Percentiles rank a stretch among this genome's conserved stretches.
Conservation (phyloP, 2,888 invertebrate genomes). For the Nipponacmea schrenckii region DNA sequence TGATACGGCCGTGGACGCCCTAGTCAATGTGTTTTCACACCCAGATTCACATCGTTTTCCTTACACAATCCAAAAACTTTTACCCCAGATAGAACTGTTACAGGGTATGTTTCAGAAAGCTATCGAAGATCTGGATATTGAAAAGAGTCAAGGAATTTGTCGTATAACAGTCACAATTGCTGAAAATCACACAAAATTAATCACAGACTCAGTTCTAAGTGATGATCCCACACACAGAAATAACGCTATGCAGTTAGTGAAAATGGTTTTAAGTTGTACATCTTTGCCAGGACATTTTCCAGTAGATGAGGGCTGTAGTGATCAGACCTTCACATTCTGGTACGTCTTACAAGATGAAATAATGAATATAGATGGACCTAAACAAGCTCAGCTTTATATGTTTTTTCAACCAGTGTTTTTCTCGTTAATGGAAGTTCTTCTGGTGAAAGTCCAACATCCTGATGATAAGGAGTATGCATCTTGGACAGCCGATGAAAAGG, state of each 20-base stretch:
- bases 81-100: slow-evolving; percentile 74
- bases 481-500: slow-evolving; percentile 76
- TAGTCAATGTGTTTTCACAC: slow-evolving; percentile 74
- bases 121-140: slow-evolving; percentile 69
- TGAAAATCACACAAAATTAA: slow-evolving; percentile 76
- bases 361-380: slow-evolving; percentile 69
- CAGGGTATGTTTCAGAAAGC: slow-evolving; percentile 67
- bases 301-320: slow-evolving; percentile 86
- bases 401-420: slow-evolving; percentile 83
- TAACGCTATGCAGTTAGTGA: slow-evolving; percentile 75
- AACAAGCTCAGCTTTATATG: slow-evolving; percentile 71
- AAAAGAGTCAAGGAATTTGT: slow-evolving; percentile 69
- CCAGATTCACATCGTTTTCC: slow-evolving; percentile 75
- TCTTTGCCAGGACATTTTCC: slow-evolving; percentile 87
- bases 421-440: slow-evolving; percentile 79
- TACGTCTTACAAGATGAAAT: slow-evolving; percentile 83
- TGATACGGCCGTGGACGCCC: slow-evolving; percentile 75
- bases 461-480: slow-evolving; percentile 71
- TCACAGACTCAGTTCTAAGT: slow-evolving; percentile 71
- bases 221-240: slow-evolving; percentile 70
- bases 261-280: slow-evolving; percentile 82
- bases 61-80: slow-evolving; percentile 72
- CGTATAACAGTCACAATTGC: slow-evolving; percentile 73
- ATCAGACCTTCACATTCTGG: slow-evolving; percentile 90
- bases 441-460: slow-evolving; percentile 84